Evolutionary conservation across 1,140 invertebrate genomes (phyloP), one percentile per base, ranked within the genome.

Genomic region (Tigriopus japonicus): DNA sequence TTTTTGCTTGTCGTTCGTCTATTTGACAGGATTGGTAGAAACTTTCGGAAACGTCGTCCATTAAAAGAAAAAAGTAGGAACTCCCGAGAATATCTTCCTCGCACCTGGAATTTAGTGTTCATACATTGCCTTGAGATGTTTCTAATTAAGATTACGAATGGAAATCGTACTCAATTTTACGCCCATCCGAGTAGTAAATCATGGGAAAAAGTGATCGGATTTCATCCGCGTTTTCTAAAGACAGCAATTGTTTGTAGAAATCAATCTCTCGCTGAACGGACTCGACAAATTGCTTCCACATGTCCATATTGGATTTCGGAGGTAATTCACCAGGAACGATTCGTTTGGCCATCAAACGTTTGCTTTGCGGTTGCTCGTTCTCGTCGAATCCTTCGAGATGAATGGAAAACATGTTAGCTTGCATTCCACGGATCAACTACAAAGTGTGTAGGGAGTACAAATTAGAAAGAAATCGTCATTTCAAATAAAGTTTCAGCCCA

Each of bases 281-380:
- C 24, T 40, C 55, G 1, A 58, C 17, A 43, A 58, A 58, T n/a
- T 58, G 28, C n/a, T 17, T 24, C 55, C 17, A 58, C 12, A 58
- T 41, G 12, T 51, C n/a, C 23, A 41, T 17, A 42, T 58, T 58
- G 21, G 23, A 17, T 42, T 58, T 58, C 13, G 13, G 12, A 35
- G 55, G 55, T 17, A 58, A 43, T 40, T 58, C 55, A 41, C 23
- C 23, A 6, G 55, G 55, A n/a, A 41, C 17, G 14, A 58, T 42
- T 15, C 55, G 24, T 23, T 58, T 58, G 14, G 15, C 17, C 1
- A 58, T 23, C 10, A 58, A 21, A 6, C 10, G 12, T 17, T n/a
- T 58, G 53, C 10, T 6, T 35, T 15, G 19, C 21, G 21, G 6
- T 63, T 10, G 58, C 3, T 13, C n/a, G 2, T 55, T 3, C 5